Conservation (phyloP, 2,888 invertebrate genomes). For the Phlogophora meticulosa region DNA sequence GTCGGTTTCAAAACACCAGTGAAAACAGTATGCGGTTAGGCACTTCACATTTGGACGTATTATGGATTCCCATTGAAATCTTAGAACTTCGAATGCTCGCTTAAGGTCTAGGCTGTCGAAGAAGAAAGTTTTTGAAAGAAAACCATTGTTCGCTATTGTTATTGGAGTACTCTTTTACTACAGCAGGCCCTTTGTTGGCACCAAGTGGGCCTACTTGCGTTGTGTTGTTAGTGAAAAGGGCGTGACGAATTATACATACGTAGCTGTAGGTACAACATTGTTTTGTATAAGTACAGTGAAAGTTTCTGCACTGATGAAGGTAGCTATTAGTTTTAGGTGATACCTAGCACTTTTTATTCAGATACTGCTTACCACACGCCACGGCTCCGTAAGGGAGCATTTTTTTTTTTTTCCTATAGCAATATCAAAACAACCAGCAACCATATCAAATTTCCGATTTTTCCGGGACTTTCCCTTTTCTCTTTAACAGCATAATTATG, state of each 20-base stretch:
- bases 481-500: too few relatives aligned
- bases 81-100: conserved; percentile 67
- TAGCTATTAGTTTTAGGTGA: neutral
- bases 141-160: conserved; percentile 35
- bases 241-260: conserved; percentile 17
- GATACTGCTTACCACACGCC: too few relatives aligned
- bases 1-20: conserved; percentile 47
- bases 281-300: conserved; percentile 14
- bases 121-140: conserved; percentile 55
- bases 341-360: too few relatives aligned
- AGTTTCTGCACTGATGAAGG: neutral
- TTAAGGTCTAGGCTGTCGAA: conserved; percentile 69
- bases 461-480: too few relatives aligned
- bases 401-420: too few relatives aligned
- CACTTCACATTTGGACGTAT: conserved; percentile 34
- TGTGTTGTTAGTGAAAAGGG: conserved; percentile 36
- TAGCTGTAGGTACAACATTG: conserved; percentile 8
- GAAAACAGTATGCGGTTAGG: conserved; percentile 59
- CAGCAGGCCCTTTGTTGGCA: conserved; percentile 20
- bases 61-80: conserved; percentile 71
- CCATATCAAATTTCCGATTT: too few relatives aligned
- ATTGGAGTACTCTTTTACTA: conserved; percentile 43
- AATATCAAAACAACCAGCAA: too few relatives aligned
- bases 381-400: too few relatives aligned
- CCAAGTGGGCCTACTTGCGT: conserved; percentile 24